Evolutionary conservation across 1,140 invertebrate genomes (phyloP), one percentile per base, ranked within the genome.

Genomic region (Rhyacophila brunnea): DNA sequence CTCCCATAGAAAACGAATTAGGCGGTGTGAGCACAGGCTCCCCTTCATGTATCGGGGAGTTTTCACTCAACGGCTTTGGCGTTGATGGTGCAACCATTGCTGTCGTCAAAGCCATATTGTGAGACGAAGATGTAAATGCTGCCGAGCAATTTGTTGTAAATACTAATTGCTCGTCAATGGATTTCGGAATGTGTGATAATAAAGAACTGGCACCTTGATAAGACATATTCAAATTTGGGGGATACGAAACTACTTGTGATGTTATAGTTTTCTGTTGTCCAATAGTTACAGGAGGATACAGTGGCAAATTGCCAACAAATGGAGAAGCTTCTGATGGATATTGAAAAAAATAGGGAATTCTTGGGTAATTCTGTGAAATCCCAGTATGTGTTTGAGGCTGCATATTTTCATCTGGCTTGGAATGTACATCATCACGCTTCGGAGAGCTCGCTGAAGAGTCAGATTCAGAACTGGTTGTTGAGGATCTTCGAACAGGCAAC

Each of bases 81-180:
- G 75, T 72, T 15, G 74, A 70, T 43, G 79, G 74, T 50, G 80
- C 82, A 14, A 90, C 87, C 82, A 91, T 89, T 0, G 87, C 85
- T 5, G 87, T 85, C 2, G 87, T 89, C 1, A 90, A 69, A 0
- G 86, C 87, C 80, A 90, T 87, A 66, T 90, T 89, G 68, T 88
- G 85, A 38, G 87, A 84, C 2, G 87, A 90, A 11, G 87, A 85
- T 4, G 88, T 89, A 67, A 91, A 91, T 6, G 87, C 82, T 2
- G 90, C 88, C 2, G 83, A 85, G 73, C 86, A 87, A 0, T 86
- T 74, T 11, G 83, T 80, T 2, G 52, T 65, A 64, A 73, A 75
- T 7, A 77, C 68, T 44, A 80, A 60, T 34, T 68, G 65, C 32
- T 86, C 83, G 15, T 84, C 81, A 14, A 78, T 67, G 0, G 80